phyloP scores from a whole-genome alignment of 2,113 vertebrate species.

The Natator depressus region DNA sequence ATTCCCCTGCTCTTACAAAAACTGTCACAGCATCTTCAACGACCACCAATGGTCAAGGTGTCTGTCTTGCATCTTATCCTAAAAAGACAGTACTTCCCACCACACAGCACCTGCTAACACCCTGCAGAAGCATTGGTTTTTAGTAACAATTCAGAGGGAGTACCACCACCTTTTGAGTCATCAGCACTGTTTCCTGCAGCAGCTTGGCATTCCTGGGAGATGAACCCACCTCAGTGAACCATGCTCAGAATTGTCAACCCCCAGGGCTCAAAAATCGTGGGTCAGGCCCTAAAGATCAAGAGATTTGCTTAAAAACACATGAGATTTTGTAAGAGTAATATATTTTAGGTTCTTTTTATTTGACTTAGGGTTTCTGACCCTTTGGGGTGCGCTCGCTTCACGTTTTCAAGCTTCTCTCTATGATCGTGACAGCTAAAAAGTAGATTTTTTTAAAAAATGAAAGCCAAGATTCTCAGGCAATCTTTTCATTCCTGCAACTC shows the following conservation, averaged over 20 bases:
- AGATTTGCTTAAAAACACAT: not conserved
- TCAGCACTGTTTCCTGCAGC: rapidly evolving
- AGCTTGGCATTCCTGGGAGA: rapidly evolving
- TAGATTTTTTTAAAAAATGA: not conserved
- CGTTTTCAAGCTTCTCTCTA: not conserved
- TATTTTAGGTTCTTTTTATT: rapidly evolving
- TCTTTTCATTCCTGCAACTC: not conserved
- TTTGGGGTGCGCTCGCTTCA: rapidly evolving
- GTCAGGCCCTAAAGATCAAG: not conserved
- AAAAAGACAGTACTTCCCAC: not conserved
- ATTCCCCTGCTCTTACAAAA: not conserved
- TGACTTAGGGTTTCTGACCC: not conserved
- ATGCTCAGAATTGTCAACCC: not conserved
- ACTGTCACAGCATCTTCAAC: rapidly evolving
- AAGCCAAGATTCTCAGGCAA: not conserved
- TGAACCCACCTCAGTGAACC: not conserved
- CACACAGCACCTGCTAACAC: not conserved
- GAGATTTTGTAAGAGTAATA: not conserved
- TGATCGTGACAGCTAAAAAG: rapidly evolving
- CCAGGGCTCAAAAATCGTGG: rapidly evolving
- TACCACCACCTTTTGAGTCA: rapidly evolving
- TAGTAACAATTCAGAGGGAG: rapidly evolving
- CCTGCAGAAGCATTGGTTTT: rapidly evolving
- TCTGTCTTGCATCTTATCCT: not conserved
- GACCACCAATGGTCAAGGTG: rapidly evolving